These are phyloP conservation scores for Lamprologus callipterus DNA, from an alignment of 2,113 vertebrate genomes.

Conservation along the genomic window DNA sequence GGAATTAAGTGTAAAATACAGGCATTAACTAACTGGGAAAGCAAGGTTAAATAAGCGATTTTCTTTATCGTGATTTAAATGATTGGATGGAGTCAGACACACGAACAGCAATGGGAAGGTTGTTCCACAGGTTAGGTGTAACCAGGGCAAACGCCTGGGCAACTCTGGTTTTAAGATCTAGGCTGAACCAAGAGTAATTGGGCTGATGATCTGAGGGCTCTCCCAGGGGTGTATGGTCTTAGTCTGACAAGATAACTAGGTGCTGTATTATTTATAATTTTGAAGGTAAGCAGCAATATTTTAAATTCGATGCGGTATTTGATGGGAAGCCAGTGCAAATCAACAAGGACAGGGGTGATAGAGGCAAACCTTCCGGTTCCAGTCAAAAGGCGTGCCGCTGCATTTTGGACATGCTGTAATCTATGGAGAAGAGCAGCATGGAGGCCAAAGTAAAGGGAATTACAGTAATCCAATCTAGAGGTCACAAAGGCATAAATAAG, in stretches of 20 bases:
- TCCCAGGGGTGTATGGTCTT: background rate
- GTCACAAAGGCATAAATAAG: background rate
- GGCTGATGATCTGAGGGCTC: background rate
- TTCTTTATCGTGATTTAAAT: background rate
- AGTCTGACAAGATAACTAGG: background rate
- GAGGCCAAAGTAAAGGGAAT: background rate
- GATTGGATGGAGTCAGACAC: background rate
- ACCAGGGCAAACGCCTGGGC: background rate
- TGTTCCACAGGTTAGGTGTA: background rate
- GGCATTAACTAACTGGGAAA: background rate
- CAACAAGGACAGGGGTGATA: background rate
- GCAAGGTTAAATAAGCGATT: background rate
- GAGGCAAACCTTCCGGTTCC: background rate
- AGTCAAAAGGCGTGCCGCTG: accelerated
- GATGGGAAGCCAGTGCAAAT: background rate
- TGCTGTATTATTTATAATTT: background rate
- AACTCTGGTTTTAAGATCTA: background rate
- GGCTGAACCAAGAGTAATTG: background rate
- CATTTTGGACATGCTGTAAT: background rate
- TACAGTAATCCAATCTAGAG: background rate
- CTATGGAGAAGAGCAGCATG: background rate
- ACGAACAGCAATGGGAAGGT: background rate
- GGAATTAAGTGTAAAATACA: background rate
- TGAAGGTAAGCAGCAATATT: background rate
- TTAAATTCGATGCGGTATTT: background rate